These are phyloP conservation scores for Musca domestica DNA, from an alignment of 1,140 invertebrate genomes.

Conservation along the genomic window DNA sequence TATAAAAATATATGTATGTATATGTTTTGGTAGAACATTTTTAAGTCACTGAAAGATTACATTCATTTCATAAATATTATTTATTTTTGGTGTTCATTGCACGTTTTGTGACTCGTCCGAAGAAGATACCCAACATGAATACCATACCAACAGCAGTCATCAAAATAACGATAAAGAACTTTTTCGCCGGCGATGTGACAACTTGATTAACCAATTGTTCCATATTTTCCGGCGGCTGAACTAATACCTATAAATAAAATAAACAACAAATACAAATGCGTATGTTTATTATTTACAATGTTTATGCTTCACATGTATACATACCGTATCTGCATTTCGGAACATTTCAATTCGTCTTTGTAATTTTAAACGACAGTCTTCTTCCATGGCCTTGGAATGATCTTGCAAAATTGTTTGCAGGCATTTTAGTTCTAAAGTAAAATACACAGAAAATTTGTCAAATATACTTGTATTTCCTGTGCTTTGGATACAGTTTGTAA, in stretches of 20 bases:
- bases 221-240: conserved; percentile 63
- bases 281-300: background rate
- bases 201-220: conserved; percentile 70
- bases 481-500: background rate
- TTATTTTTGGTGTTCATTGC: conserved; percentile 66
- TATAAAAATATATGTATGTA: too few species aligned
- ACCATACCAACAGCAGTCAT: conserved; percentile 71
- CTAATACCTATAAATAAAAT: conserved; percentile 56
- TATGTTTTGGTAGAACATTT: too few species aligned
- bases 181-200: conserved; percentile 68
- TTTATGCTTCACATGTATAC: background rate
- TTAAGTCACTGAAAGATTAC: conserved; percentile 13
- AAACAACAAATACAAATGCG: too few species aligned
- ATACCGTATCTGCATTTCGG: conserved; percentile 73
- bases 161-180: conserved; percentile 73
- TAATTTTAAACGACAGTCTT: conserved; percentile 76
- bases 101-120: conserved; percentile 73
- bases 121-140: conserved; percentile 79
- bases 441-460: conserved; percentile 19
- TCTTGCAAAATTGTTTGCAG: conserved; percentile 71
- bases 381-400: conserved; percentile 65
- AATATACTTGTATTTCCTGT: background rate
- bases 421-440: conserved; percentile 76
- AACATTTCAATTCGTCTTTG: conserved; percentile 84
- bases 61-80: conserved; percentile 31